These are phyloP conservation scores for Syngnathoides biaculeatus DNA, from an alignment of 2,113 vertebrate genomes.

Conservation along the genomic window DNA sequence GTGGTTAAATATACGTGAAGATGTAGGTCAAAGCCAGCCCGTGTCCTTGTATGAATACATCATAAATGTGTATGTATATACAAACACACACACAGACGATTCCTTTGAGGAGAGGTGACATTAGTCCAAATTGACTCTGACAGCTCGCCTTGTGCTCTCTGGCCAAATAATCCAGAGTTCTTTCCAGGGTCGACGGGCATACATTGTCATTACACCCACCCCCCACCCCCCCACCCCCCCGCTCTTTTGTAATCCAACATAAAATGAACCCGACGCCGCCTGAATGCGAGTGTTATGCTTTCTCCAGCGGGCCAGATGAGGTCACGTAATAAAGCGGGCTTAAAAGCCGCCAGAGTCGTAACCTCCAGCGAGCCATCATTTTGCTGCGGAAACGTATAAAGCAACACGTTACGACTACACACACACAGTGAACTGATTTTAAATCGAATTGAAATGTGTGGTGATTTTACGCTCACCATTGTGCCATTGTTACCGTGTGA, in stretches of 20 bases:
- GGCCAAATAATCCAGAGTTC: slow-evolving; percentile 45
- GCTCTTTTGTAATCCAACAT: slow-evolving; percentile 51
- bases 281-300: slow-evolving; percentile 57
- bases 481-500: too few species aligned
- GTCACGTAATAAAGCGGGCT: slow-evolving; percentile 18
- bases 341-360: slow-evolving; percentile 22
- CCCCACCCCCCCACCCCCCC: background rate
- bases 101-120: slow-evolving; percentile 27
- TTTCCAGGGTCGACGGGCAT: background rate
- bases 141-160: slow-evolving; percentile 34
- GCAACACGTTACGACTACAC: background rate
- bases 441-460: background rate
- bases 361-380: slow-evolving; percentile 20
- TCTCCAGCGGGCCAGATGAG: slow-evolving; percentile 46
- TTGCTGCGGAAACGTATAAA: slow-evolving; percentile 5
- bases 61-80: background rate
- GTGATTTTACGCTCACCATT: too few species aligned
- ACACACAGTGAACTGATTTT: background rate
- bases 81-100: slow-evolving; percentile 2
- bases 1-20: too few species aligned
- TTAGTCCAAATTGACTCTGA: slow-evolving; percentile 48
- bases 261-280: slow-evolving; percentile 46
- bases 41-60: too few species aligned
- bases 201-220: too few species aligned
- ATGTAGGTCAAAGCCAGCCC: too few species aligned